These are phyloP conservation scores for Belonocnema kinseyi DNA, from an alignment of 1,140 invertebrate species.

Conservation along the genomic window DNA sequence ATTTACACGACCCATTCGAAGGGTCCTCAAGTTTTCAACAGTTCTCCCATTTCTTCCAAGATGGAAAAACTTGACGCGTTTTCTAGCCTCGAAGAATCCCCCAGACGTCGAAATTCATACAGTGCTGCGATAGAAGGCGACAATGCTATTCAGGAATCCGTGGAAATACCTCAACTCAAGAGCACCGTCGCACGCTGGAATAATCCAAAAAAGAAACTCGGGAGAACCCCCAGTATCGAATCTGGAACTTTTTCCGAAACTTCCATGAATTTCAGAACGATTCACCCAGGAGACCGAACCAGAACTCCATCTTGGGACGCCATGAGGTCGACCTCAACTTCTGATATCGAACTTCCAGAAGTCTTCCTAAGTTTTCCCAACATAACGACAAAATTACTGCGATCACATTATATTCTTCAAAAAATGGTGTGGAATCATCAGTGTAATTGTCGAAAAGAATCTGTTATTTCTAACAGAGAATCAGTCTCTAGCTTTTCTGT, in stretches of 20 bases:
- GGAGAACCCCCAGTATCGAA: conserved; percentile 44
- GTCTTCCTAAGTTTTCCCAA: conserved; percentile 50
- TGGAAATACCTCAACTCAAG: conserved; percentile 28
- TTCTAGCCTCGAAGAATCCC: conserved; percentile 36
- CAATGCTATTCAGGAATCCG: conserved; percentile 43
- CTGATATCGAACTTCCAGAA: conserved; percentile 43
- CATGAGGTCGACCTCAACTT: conserved; percentile 42
- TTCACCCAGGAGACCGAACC: conserved; percentile 32
- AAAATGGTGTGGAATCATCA: conserved; percentile 43
- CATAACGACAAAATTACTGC: conserved; percentile 39
- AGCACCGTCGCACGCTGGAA: neutral
- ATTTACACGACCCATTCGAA: no score
- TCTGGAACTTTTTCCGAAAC: conserved; percentile 51
- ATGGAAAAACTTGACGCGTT: no score
- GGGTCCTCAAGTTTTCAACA: no score
- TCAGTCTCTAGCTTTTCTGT: conserved; percentile 41
- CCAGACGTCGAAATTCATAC: conserved; percentile 60
- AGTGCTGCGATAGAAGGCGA: conserved; percentile 56
- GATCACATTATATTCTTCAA: conserved; percentile 37
- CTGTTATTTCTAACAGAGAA: conserved; percentile 46
- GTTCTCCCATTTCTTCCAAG: no score
- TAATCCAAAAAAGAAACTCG: conserved; percentile 33
- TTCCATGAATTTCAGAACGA: conserved; percentile 43
- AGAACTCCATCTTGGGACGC: conserved; percentile 47
- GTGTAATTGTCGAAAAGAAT: conserved; percentile 46